A percentile compares a stretch with the other conserved stretches of the same genome.
Evolutionary conservation across 2,888 invertebrate genomes (phyloP).

Genomic region (Yponomeuta sedellus): DNA sequence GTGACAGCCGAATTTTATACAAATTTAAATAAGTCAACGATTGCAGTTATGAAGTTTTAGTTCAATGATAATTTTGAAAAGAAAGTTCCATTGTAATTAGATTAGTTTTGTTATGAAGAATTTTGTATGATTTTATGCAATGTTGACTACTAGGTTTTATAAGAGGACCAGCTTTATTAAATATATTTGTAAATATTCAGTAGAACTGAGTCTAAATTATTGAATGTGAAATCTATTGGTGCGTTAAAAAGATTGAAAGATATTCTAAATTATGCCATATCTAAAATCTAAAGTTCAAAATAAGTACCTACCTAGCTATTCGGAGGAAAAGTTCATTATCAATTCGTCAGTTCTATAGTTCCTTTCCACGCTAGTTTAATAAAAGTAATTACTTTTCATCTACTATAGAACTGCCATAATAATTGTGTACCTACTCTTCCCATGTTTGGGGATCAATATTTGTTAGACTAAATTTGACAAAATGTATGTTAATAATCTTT

Average conservation of each 20-base stretch:
- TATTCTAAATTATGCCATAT: not conserved
- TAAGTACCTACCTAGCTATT: not conserved
- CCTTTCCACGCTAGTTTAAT: not conserved
- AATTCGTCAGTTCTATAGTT: not conserved
- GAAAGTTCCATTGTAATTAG: constrained; percentile 9
- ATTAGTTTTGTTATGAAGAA: constrained; percentile 44
- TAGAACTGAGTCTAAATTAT: constrained; percentile 51
- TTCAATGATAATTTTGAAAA: constrained; percentile 12
- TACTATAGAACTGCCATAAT: not conserved
- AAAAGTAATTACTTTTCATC: not conserved
- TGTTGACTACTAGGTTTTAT: constrained; percentile 43
- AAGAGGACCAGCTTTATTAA: constrained; percentile 64
- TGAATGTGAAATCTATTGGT: constrained; percentile 30
- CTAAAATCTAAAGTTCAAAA: not conserved
- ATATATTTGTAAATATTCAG: constrained; percentile 42
- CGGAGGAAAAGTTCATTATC: not conserved
- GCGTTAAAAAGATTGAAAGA: not conserved
- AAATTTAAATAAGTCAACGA: not conserved
- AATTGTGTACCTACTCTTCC: not conserved
- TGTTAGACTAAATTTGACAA: not conserved
- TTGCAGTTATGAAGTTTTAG: constrained; percentile 21
- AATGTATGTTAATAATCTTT: not conserved
- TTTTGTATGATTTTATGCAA: constrained; percentile 55
- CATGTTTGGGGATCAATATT: not conserved
- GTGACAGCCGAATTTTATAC: not conserved